Base-by-base conservation (phyloP, 1,140 invertebrate genomes). In the Pantala flavescens region DNA sequence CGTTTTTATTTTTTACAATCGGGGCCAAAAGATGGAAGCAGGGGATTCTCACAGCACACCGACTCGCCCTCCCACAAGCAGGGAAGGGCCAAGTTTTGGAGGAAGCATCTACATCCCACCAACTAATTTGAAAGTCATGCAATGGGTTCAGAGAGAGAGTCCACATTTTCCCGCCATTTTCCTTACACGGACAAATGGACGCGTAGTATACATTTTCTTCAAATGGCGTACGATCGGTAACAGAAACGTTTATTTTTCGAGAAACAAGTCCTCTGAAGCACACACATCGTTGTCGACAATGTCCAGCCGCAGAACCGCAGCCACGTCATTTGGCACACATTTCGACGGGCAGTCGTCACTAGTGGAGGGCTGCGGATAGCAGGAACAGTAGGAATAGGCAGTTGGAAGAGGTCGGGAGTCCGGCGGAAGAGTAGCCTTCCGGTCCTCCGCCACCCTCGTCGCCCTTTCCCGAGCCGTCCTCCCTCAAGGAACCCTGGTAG, bases 401-500 rank as follows among this genome's bases (percentile, higher is more conserved):
- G 49, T 3, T 16, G 49, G 2, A 1, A 12, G 49, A 63, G n/a
- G 72, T 36, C 10, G 24, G 23, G 19, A 23, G 43, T 3, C 24
- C 19, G 2, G 72, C 21, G 10, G 24, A 73, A 14, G 21, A 21
- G 24, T 16, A 21, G 3, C 73, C 73, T 23, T 24, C 70, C 42
- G 19, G 70, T 42, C 21, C 28, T 70, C 23, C 63, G 43, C 11
- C 49, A 10, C 72, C 75, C 21, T 24, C 43, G 72, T 70, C 75
- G 43, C 70, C 75, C 21, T 23, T 49, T 0, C 71, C 71, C 12
- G 21, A 23, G 49, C 49, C 49, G 49, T 63, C 49, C 49, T 63
- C 49, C 49, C 49, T 3, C 49, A 75, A 71, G 0, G 75, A 63
- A 16, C 72, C 72, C 72, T 75, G 49, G 72, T 75, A 75, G 16